Evolutionary conservation across 2,888 invertebrate species (phyloP).

Genomic region (Cantharis rustica): DNA sequence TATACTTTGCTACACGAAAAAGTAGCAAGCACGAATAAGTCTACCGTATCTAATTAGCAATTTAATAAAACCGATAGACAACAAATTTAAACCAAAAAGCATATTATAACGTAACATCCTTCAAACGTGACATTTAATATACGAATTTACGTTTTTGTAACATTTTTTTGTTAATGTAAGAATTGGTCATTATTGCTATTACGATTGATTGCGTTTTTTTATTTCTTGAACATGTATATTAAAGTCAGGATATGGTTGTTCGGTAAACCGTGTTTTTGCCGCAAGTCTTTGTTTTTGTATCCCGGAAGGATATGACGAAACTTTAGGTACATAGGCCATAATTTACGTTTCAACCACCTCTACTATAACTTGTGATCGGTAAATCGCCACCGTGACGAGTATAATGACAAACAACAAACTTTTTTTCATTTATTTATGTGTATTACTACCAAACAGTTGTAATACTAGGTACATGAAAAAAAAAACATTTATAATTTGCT

Average conservation of each 20-base stretch:
- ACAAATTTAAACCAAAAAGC: background rate
- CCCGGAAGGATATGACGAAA: conserved; percentile 31
- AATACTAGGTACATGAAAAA: background rate
- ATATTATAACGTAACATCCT: background rate
- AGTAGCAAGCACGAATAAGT: background rate
- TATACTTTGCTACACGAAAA: background rate
- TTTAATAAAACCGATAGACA: background rate
- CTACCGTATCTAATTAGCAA: background rate
- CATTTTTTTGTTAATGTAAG: background rate
- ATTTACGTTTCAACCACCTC: conserved; percentile 24
- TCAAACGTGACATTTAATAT: background rate
- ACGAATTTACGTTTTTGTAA: background rate
- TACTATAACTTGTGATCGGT: conserved; percentile 18
- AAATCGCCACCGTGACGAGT: conserved; percentile 16
- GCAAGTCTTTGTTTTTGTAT: conserved; percentile 23
- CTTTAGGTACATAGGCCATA: conserved; percentile 24
- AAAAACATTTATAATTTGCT: too few relatives aligned
- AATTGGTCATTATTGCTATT: background rate
- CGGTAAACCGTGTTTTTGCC: conserved; percentile 9
- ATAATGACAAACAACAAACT: background rate
- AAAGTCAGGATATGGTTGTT: conserved; percentile 1
- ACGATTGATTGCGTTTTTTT: background rate
- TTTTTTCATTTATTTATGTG: background rate
- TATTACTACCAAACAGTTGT: background rate
- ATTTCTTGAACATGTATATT: background rate